phyloP scores from a whole-genome alignment of 2,797 vertebrate species.

The Eleutherodactylus coqui region DNA sequence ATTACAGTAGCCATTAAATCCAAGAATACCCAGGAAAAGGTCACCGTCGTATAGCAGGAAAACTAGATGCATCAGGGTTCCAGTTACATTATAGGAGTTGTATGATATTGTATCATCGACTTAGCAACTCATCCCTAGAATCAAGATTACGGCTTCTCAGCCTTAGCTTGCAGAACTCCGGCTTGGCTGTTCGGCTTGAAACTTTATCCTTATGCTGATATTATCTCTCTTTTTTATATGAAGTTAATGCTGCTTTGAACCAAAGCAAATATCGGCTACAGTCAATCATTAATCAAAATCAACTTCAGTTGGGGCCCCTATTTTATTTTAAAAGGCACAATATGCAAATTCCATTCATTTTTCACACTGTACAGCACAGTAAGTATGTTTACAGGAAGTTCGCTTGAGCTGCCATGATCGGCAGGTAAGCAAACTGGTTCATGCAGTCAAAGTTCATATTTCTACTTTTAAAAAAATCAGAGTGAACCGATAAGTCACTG shows the following conservation, averaged over 20 bases:
- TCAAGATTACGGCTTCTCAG: neutral
- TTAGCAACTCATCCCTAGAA: neutral
- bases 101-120: neutral
- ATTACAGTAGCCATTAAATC: constrained; percentile 40
- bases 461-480: neutral
- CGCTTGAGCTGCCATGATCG: no score
- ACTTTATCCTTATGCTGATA: neutral
- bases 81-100: neutral
- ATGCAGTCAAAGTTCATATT: neutral
- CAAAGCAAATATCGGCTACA: constrained; percentile 41
- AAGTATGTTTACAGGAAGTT: neutral
- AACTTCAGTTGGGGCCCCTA: neutral
- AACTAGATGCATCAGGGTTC: constrained; percentile 30
- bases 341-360: neutral
- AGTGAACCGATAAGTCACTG: neutral
- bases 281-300: constrained; percentile 6
- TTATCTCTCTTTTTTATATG: neutral
- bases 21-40: neutral
- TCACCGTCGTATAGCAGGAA: constrained; percentile 41
- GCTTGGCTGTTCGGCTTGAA: neutral
- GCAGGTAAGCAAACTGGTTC: no score
- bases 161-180: neutral
- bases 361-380: neutral
- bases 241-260: constrained; percentile 38
- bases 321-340: neutral